These are phyloP conservation scores for Saccostrea cuccullata DNA, from an alignment of 1,140 invertebrate genomes.

Conservation along the genomic window DNA sequence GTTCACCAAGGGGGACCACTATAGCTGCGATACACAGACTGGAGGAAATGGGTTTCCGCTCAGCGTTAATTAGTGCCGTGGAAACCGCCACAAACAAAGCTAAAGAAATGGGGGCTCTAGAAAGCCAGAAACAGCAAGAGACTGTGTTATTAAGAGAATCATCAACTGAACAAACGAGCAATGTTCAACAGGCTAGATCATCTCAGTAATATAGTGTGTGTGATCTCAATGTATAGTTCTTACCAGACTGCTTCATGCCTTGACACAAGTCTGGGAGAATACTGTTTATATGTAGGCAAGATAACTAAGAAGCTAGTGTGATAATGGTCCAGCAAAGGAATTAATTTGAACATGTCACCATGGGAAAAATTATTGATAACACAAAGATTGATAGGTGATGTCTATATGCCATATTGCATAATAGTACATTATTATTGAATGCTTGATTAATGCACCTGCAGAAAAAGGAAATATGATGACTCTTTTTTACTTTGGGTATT, in stretches of 20 bases:
- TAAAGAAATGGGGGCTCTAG: constrained; percentile 68
- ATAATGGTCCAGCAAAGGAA: too few species aligned
- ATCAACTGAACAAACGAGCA: not conserved
- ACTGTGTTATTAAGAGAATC: not conserved
- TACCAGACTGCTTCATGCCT: too few species aligned
- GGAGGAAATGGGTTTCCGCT: constrained; percentile 88
- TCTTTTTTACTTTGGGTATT: too few species aligned
- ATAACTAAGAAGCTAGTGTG: too few species aligned
- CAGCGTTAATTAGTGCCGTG: constrained; percentile 91
- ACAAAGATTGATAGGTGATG: not conserved
- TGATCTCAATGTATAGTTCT: not conserved
- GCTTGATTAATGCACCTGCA: too few species aligned
- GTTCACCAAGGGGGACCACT: constrained; percentile 94
- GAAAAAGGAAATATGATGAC: too few species aligned
- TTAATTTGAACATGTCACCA: not conserved
- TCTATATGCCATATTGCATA: too few species aligned
- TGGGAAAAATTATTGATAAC: not conserved
- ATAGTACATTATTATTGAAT: too few species aligned
- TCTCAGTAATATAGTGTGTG: not conserved
- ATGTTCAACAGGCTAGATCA: not conserved
- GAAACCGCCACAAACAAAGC: constrained; percentile 82
- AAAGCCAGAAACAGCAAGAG: constrained; percentile 22
- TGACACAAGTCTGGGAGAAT: too few species aligned
- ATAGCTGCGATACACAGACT: constrained; percentile 91
- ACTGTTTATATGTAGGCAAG: too few species aligned